A percentile compares a stretch with the other conserved stretches of the same genome.
Conservation (phyloP, 2,888 invertebrate species). For the Dryobotodes eremita region DNA sequence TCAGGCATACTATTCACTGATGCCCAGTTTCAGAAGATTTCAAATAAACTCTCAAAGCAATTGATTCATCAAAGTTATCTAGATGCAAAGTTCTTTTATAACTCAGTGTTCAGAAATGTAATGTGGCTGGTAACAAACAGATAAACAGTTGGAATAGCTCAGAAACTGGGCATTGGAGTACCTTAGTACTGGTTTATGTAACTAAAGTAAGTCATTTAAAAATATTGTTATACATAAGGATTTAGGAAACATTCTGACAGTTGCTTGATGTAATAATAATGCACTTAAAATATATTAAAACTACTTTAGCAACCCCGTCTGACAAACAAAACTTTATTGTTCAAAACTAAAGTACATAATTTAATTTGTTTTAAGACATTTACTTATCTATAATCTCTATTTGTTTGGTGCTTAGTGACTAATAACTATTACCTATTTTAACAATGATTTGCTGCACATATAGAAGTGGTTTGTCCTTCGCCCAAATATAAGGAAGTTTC, state of each 20-base stretch:
- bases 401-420: conserved; percentile 16
- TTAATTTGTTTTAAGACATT: not conserved
- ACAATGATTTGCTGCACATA: conserved; percentile 95
- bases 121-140: conserved; percentile 11
- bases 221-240: not conserved
- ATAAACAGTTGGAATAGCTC: conserved; percentile 7
- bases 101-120: conserved; percentile 1
- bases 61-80: conserved; percentile 9
- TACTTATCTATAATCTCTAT: not conserved
- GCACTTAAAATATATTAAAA: too few species aligned
- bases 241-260: not conserved
- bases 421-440: conserved; percentile 86
- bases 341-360: not conserved
- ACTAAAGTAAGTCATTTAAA: not conserved
- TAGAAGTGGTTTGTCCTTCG: conserved; percentile 92
- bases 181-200: not conserved
- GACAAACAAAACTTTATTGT: not conserved
- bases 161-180: not conserved
- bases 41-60: not conserved
- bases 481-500: conserved; percentile 91
- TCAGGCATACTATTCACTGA: not conserved
- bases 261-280: too few species aligned
- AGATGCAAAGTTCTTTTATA: not conserved
- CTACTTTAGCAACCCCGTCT: not conserved
- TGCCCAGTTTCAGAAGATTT: not conserved